These are phyloP conservation scores for Zophobas atratus DNA, from an alignment of 1,140 invertebrate species.

Conservation along the genomic window DNA sequence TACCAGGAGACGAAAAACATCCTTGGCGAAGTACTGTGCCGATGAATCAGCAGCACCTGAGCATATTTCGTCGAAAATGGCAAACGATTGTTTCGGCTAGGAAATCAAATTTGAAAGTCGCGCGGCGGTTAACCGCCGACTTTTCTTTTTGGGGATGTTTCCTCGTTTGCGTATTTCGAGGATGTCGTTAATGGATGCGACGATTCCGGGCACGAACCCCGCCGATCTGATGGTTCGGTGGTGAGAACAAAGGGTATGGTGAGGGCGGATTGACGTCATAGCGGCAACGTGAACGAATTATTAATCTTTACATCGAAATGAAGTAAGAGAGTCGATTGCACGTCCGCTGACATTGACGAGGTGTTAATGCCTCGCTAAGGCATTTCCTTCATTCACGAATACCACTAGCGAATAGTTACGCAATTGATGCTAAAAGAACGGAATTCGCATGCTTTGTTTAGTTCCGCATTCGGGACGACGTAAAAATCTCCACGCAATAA, in stretches of 20 bases:
- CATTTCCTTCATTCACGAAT: slow-evolving; percentile 11
- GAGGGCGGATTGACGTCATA: slow-evolving; percentile 14
- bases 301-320: not conserved
- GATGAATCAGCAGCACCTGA: slow-evolving; percentile 9
- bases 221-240: not conserved
- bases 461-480: not conserved
- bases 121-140: not conserved
- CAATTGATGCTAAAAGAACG: slow-evolving; percentile 13
- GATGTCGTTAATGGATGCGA: slow-evolving; percentile 11
- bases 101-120: slow-evolving; percentile 14
- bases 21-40: not conserved
- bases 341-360: slow-evolving; percentile 18
- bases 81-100: not conserved
- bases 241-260: not conserved
- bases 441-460: slow-evolving; percentile 6
- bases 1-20: not conserved
- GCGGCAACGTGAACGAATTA: slow-evolving; percentile 13
- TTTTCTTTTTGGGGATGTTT: not conserved
- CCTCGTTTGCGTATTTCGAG: slow-evolving; percentile 13
- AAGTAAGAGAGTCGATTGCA: not conserved
- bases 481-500: too few species aligned
- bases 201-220: slow-evolving; percentile 4
- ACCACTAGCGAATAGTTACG: not conserved
- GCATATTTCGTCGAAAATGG: slow-evolving; percentile 28
- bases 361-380: slow-evolving; percentile 1